phyloP scores from a whole-genome alignment of 2,888 invertebrate genomes.

The Ophraella communa region DNA sequence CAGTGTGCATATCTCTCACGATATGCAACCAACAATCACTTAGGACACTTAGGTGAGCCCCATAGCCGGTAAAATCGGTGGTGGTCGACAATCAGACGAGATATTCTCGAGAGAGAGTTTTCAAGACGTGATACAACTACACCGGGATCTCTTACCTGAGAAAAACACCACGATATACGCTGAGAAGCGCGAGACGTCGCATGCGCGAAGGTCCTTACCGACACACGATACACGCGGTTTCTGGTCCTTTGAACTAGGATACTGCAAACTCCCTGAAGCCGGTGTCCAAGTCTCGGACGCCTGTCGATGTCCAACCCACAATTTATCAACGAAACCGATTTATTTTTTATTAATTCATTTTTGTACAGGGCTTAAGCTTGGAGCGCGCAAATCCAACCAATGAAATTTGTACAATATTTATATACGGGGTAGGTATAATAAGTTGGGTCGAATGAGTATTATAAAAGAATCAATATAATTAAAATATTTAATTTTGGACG shows the following conservation, averaged over 20 bases:
- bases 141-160: slow-evolving; percentile 20
- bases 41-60: slow-evolving; percentile 55
- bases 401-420: too few species aligned
- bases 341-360: not conserved
- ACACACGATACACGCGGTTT: slow-evolving; percentile 18
- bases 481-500: too few species aligned
- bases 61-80: slow-evolving; percentile 42
- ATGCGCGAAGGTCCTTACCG: slow-evolving; percentile 29
- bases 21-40: slow-evolving; percentile 47
- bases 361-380: not conserved
- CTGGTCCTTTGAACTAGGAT: slow-evolving; percentile 25
- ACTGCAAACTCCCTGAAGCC: slow-evolving; percentile 11
- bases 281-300: slow-evolving; percentile 11
- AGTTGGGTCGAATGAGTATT: too few species aligned
- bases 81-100: slow-evolving; percentile 32
- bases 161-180: slow-evolving; percentile 17
- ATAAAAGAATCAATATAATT: too few species aligned
- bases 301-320: not conserved
- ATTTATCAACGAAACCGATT: not conserved
- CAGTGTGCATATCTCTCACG: slow-evolving; percentile 62
- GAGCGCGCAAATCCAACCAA: too few species aligned
- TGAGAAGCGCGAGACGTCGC: slow-evolving; percentile 20
- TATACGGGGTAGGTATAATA: too few species aligned
- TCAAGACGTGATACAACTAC: slow-evolving; percentile 16
- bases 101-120: slow-evolving; percentile 3